Percentiles rank a stretch among this genome's conserved stretches.
phyloP scores from a whole-genome alignment of 2,888 invertebrate species.

The Teleiodes luculella region DNA sequence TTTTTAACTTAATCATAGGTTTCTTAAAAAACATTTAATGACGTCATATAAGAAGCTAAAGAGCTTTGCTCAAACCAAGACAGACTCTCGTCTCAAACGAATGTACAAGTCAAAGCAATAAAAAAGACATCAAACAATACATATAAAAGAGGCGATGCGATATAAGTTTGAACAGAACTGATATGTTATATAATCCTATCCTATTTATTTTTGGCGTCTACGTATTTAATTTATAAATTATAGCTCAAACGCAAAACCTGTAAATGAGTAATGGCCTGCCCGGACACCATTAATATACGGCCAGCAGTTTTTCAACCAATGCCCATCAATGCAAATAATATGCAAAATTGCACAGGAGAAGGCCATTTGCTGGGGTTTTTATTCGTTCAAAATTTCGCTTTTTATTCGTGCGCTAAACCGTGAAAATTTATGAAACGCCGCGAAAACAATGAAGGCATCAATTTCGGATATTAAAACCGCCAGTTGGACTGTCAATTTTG shows the following conservation, averaged over 20 bases:
- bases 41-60: too few species aligned
- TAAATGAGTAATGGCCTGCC: neutral
- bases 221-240: too few species aligned
- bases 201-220: too few species aligned
- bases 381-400: neutral
- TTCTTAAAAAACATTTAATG: too few species aligned
- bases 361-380: neutral
- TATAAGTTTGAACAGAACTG: too few species aligned
- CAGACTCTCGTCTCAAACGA: too few species aligned
- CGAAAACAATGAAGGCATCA: slow-evolving; percentile 23
- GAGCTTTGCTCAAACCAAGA: too few species aligned
- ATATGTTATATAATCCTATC: too few species aligned
- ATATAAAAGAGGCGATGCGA: too few species aligned
- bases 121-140: too few species aligned
- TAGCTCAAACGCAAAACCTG: neutral
- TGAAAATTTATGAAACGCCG: slow-evolving; percentile 25
- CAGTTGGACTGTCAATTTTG: slow-evolving; percentile 29
- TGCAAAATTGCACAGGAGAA: neutral
- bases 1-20: too few species aligned
- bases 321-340: slow-evolving; percentile 6
- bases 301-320: neutral
- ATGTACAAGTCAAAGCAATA: too few species aligned
- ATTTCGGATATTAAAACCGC: slow-evolving; percentile 26
- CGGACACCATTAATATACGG: neutral
- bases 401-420: slow-evolving; percentile 16